Conservation (phyloP, 2,113 vertebrate genomes). For the Cephalopterus ornatus region DNA sequence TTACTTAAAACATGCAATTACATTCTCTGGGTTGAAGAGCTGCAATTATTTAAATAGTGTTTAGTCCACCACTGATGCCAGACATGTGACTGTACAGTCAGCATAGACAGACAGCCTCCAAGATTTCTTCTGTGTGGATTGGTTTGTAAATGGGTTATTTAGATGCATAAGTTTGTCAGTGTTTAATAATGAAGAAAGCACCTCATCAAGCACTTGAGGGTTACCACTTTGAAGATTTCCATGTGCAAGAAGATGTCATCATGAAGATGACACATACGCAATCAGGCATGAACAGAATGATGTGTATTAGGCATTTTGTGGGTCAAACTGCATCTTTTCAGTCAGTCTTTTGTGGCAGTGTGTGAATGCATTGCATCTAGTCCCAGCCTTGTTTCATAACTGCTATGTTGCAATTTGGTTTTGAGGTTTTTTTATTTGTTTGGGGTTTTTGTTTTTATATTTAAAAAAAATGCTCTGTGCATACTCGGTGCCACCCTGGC, state of each 20-base stretch:
- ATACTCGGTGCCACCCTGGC: not conserved
- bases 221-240: not conserved
- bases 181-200: not conserved
- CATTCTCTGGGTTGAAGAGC: not conserved
- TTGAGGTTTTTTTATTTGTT: not conserved
- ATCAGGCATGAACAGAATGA: not conserved
- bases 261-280: rapidly evolving
- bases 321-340: not conserved
- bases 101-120: not conserved
- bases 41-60: not conserved
- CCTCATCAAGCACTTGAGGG: not conserved
- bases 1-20: not conserved
- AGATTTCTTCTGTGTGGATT: not conserved
- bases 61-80: not conserved
- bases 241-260: too few relatives aligned
- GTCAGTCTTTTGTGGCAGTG: not conserved
- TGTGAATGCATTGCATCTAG: not conserved
- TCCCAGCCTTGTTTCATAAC: not conserved
- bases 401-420: not conserved
- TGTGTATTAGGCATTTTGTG: not conserved
- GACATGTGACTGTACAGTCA: not conserved
- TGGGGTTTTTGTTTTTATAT: not conserved
- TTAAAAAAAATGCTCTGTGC: not conserved
- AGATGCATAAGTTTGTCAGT: not conserved
- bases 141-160: not conserved